phyloP scores from a whole-genome alignment of 2,797 vertebrate genomes.

The Danio choprae region DNA sequence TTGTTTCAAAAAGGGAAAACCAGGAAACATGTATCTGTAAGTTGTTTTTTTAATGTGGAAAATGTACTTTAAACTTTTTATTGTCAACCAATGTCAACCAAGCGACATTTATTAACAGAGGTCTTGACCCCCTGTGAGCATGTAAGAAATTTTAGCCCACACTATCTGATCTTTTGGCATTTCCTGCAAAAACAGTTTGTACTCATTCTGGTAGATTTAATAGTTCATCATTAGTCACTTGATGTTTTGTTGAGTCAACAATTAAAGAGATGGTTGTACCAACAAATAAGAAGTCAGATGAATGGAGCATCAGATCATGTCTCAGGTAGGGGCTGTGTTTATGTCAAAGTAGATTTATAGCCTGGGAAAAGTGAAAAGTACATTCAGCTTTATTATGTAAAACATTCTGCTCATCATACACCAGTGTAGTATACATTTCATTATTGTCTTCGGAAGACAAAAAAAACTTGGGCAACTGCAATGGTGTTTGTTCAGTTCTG shows the following conservation, averaged over 20 bases:
- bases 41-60: conserved; percentile 30
- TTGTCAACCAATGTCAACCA: conserved; percentile 58
- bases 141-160: conserved; percentile 64
- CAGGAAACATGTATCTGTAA: conserved; percentile 16
- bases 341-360: not conserved
- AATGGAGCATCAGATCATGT: not conserved
- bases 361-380: not conserved
- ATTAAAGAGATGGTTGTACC: not conserved
- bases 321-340: not conserved
- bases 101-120: conserved; percentile 74
- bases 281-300: not conserved
- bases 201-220: conserved; percentile 49
- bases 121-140: conserved; percentile 65
- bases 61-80: conserved; percentile 45
- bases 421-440: not conserved
- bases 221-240: conserved; percentile 23
- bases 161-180: conserved; percentile 79
- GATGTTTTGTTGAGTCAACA: conserved; percentile 14
- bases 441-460: not conserved
- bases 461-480: not conserved
- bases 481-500: not conserved
- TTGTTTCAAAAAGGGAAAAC: not conserved
- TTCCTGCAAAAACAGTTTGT: conserved; percentile 75
- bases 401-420: conserved; percentile 18
- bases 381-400: conserved; percentile 1